A percentile compares a stretch with the other conserved stretches of the same genome.
phyloP scores from a whole-genome alignment of 2,797 vertebrate genomes.

The Pitangus sulphuratus region DNA sequence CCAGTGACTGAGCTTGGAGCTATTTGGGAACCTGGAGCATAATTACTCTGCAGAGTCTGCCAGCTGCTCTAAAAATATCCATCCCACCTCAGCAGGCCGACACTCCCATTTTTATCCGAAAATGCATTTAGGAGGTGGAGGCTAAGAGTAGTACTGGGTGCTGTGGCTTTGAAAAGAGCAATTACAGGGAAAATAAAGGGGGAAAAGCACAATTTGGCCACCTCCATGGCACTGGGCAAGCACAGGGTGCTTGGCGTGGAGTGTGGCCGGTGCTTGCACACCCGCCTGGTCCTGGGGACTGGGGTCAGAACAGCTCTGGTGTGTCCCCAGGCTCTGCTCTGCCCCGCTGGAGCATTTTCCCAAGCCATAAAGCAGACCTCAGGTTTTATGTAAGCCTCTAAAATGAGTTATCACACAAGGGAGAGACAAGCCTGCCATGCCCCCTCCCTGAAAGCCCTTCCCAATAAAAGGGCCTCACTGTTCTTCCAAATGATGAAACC shows the following conservation, averaged over 20 bases:
- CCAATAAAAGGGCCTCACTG: conserved; percentile 50
- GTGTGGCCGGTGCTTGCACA: accelerated
- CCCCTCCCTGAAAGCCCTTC: not conserved
- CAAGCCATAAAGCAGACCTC: not conserved
- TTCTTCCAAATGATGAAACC: conserved; percentile 19
- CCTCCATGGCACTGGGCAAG: accelerated
- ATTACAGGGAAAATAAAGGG: not conserved
- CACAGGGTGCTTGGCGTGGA: accelerated
- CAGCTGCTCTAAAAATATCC: conserved; percentile 45
- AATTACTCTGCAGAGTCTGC: conserved; percentile 14
- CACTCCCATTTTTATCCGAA: not conserved
- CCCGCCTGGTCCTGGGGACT: accelerated
- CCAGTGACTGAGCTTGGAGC: not conserved
- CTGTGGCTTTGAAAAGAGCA: not conserved
- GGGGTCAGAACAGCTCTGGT: accelerated
- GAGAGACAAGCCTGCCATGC: not conserved
- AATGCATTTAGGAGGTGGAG: not conserved
- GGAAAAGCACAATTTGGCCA: not conserved
- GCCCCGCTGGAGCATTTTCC: not conserved
- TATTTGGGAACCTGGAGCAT: not conserved
- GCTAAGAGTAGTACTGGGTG: not conserved
- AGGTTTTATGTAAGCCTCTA: not conserved
- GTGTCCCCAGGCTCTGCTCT: not conserved
- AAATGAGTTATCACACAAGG: not conserved
- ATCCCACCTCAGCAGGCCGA: not conserved